phyloP scores from a whole-genome alignment of 1,140 invertebrate genomes.

The Lanistes nyassanus region DNA sequence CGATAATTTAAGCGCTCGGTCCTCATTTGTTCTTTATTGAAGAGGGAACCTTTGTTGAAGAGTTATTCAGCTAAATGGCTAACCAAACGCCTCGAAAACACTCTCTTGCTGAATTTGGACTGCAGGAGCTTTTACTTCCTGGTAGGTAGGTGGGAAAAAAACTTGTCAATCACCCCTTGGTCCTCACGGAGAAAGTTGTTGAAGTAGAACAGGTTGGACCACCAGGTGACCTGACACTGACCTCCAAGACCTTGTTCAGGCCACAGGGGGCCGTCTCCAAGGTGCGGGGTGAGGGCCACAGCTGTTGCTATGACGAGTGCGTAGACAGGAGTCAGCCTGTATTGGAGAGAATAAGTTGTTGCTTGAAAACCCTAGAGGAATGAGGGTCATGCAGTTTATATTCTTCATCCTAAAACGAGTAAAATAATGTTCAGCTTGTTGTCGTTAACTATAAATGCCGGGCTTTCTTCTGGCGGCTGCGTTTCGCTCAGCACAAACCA shows the following conservation, averaged over 20 bases:
- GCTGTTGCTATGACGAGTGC: constrained; percentile 76
- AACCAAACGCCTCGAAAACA: no score
- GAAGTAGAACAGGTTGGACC: constrained; percentile 85
- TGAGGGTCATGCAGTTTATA: neutral
- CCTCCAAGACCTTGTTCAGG: constrained; percentile 34
- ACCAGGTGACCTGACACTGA: constrained; percentile 79
- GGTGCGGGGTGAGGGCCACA: constrained; percentile 76
- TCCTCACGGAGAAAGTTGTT: constrained; percentile 82
- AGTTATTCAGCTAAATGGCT: no score
- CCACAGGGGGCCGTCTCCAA: constrained; percentile 78
- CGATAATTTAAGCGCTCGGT: no score
- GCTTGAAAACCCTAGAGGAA: no score
- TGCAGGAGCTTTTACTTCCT: no score
- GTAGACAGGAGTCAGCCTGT: constrained; percentile 14
- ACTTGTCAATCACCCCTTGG: neutral
- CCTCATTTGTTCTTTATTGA: no score
- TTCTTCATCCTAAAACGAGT: neutral
- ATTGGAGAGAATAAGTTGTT: no score
- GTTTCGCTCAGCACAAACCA: neutral
- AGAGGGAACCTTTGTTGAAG: no score
- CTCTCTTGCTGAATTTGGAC: no score
- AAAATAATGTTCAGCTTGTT: neutral
- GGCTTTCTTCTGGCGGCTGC: no score
- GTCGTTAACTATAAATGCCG: neutral
- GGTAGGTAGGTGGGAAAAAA: no score